A percentile compares a stretch with the other conserved stretches of the same genome.
These are phyloP conservation scores for Gobionotothen gibberifrons DNA, from an alignment of 2,797 vertebrate genomes.

Conservation along the genomic window DNA sequence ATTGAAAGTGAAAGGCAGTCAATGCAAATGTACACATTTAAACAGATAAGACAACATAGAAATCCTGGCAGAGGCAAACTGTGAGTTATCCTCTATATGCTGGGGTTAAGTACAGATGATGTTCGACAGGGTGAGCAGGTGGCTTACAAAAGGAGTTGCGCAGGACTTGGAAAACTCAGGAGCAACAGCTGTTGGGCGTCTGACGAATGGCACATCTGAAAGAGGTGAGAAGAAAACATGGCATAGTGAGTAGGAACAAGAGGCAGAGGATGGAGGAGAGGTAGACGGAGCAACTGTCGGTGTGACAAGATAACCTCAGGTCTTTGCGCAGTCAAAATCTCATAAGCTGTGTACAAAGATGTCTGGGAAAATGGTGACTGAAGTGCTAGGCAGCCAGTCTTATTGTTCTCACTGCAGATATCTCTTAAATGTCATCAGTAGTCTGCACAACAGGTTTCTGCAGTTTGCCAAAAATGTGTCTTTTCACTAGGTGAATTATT, in stretches of 20 bases:
- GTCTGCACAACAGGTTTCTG: constrained; percentile 15
- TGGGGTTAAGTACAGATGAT: constrained; percentile 1
- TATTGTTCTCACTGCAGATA: constrained; percentile 19
- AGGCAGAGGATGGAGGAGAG: constrained; percentile 41
- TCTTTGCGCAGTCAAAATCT: constrained; percentile 52
- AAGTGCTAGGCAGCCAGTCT: constrained; percentile 15
- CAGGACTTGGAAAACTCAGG: not conserved
- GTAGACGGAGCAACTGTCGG: constrained; percentile 50
- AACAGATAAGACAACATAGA: constrained; percentile 19
- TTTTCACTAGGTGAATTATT: not conserved
- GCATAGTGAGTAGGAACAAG: constrained; percentile 6
- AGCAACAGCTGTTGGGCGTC: constrained; percentile 10
- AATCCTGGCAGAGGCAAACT: not conserved
- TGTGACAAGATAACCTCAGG: constrained; percentile 52
- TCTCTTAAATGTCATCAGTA: constrained; percentile 22
- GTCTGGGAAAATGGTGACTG: constrained; percentile 31
- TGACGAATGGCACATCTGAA: constrained; percentile 8
- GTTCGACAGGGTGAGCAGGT: not conserved
- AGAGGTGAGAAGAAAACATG: not conserved
- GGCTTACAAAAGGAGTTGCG: not conserved
- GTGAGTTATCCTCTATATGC: not conserved
- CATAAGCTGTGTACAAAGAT: constrained; percentile 51
- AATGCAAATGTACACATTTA: constrained; percentile 34
- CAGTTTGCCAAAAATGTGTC: not conserved
- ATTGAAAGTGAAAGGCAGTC: constrained; percentile 4